phyloP scores from a whole-genome alignment of 37 sponge, comb jelly and placozoan genomes.

The Corticium candelabrum region DNA sequence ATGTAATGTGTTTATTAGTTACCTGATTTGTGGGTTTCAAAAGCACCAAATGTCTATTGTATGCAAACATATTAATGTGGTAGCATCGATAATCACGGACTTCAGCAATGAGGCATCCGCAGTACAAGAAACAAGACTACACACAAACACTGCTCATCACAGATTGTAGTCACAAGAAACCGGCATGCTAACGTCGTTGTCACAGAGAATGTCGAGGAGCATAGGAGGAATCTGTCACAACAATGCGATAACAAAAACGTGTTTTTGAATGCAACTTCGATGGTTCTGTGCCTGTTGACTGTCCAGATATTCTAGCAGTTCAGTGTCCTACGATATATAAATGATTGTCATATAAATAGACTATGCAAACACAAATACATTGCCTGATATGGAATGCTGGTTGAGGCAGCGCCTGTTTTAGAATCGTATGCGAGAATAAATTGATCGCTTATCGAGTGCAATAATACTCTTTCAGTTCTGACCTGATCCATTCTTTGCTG shows the following conservation, averaged over 20 bases:
- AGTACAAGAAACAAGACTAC: constrained; percentile 5
- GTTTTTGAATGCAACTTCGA: too few species aligned
- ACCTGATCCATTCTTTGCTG: background rate
- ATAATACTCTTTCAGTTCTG: too few species aligned
- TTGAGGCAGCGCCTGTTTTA: too few species aligned
- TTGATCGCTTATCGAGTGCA: too few species aligned
- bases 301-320: constrained; percentile 62
- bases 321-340: constrained; percentile 55
- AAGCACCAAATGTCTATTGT: background rate
- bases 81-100: constrained; percentile 39
- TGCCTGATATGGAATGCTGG: too few species aligned
- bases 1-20: too few species aligned
- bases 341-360: too few species aligned
- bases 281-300: constrained; percentile 56
- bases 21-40: background rate
- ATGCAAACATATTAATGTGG: background rate
- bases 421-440: too few species aligned
- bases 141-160: background rate
- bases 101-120: constrained; percentile 64
- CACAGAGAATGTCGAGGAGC: constrained; percentile 43
- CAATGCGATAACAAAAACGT: too few species aligned
- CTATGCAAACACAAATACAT: too few species aligned
- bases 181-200: too few species aligned
- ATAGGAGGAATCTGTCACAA: constrained; percentile 65
- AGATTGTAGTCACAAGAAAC: too few species aligned